phyloP scores from a whole-genome alignment of 1,140 invertebrate species.

The Eupeodes corollae region DNA sequence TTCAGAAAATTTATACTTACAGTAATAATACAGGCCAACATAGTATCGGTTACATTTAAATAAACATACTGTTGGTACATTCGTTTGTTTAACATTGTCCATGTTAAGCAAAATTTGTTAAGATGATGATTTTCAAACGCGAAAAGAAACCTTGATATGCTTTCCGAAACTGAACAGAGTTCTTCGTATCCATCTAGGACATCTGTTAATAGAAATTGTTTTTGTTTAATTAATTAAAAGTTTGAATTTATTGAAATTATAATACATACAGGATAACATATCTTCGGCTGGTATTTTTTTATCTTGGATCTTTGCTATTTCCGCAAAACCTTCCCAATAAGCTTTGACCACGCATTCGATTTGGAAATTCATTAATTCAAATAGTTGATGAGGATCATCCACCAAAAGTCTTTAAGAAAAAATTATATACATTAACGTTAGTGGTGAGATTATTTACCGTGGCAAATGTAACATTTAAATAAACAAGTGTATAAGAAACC shows the following conservation, averaged over 20 bases:
- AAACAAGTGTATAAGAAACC: too few relatives aligned
- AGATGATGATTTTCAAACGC: slow-evolving; percentile 35
- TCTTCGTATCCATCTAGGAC: slow-evolving; percentile 34
- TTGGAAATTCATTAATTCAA: slow-evolving; percentile 36
- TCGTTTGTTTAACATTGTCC: slow-evolving; percentile 33
- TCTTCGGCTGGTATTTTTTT: slow-evolving; percentile 29
- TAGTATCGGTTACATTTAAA: slow-evolving; percentile 25
- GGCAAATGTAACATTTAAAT: too few relatives aligned
- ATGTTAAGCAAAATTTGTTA: slow-evolving; percentile 31
- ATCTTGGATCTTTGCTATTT: slow-evolving; percentile 30
- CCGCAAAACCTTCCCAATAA: slow-evolving; percentile 33
- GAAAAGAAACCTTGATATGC: slow-evolving; percentile 30
- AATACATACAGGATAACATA: slow-evolving; percentile 29
- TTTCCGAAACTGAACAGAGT: slow-evolving; percentile 31
- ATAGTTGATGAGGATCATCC: slow-evolving; percentile 32
- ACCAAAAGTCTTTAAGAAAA: slow-evolving; percentile 22
- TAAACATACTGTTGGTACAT: slow-evolving; percentile 36
- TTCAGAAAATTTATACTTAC: slow-evolving; percentile 3
- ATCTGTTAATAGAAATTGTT: slow-evolving; percentile 15
- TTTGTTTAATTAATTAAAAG: slow-evolving; percentile 3
- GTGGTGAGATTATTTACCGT: too few relatives aligned
- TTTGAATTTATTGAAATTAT: not conserved
- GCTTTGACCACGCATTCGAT: slow-evolving; percentile 34
- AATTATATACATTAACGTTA: too few relatives aligned
- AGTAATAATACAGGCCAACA: slow-evolving; percentile 30